Conservation (phyloP, 1,140 invertebrate species). For the Hetaerina americana region DNA sequence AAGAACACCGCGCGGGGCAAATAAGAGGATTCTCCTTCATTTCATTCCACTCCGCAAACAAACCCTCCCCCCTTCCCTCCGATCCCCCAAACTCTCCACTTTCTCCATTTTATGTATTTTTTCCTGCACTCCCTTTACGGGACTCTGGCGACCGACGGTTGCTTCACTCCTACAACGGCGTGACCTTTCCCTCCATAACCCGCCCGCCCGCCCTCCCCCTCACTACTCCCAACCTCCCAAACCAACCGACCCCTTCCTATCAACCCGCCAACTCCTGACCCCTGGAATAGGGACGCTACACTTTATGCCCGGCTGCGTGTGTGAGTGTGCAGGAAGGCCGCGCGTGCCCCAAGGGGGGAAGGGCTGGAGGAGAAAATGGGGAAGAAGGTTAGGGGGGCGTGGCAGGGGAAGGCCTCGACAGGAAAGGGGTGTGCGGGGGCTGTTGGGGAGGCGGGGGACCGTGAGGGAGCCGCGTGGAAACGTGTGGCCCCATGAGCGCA, state of each 20-base stretch:
- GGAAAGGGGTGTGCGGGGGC: too few relatives aligned
- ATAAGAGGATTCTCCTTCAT: too few relatives aligned
- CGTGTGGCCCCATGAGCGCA: not conserved
- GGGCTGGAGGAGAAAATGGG: too few relatives aligned
- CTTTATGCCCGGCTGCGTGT: not conserved
- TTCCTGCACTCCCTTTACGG: not conserved
- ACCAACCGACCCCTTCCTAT: not conserved
- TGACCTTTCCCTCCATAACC: not conserved
- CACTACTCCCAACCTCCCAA: not conserved
- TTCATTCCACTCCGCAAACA: too few relatives aligned
- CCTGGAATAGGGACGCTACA: not conserved
- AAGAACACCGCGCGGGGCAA: too few relatives aligned
- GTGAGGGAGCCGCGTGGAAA: too few relatives aligned
- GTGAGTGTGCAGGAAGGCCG: too few relatives aligned
- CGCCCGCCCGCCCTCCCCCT: not conserved
- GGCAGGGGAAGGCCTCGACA: too few relatives aligned
- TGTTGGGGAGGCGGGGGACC: too few relatives aligned
- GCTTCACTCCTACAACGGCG: too few relatives aligned
- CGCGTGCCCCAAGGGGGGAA: not conserved
- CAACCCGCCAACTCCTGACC: not conserved
- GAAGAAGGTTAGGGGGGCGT: too few relatives aligned
- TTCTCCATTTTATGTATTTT: not conserved
- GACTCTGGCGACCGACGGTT: not conserved
- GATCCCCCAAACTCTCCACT: not conserved
- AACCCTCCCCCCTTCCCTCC: too few relatives aligned